A percentile compares a stretch with the other conserved stretches of the same genome.
phyloP scores from a whole-genome alignment of 2,888 invertebrate genomes.

The Heliconius erato region DNA sequence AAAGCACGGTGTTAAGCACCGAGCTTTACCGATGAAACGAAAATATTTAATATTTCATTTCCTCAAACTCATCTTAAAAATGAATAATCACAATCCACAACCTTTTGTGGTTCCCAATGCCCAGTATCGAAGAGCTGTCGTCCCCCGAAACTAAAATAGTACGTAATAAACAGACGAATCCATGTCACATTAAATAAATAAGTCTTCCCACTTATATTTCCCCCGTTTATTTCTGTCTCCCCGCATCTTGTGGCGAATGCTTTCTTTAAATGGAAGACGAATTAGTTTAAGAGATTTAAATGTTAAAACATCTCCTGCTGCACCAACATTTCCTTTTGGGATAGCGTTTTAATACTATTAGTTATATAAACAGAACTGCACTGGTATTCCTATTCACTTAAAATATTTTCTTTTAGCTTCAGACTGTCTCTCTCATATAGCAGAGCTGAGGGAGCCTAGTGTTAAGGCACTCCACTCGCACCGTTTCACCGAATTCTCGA shows the following conservation, averaged over 20 bases:
- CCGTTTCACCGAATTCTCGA: no score
- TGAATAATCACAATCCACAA: neutral
- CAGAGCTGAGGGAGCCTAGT: no score
- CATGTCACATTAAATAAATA: constrained; percentile 81
- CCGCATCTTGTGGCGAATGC: constrained; percentile 60
- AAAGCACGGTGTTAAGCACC: no score
- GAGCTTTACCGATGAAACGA: no score
- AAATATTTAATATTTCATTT: no score
- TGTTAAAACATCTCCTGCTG: constrained; percentile 48
- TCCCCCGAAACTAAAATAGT: constrained; percentile 62
- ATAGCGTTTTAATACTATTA: constrained; percentile 18
- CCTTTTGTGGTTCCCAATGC: constrained; percentile 7
- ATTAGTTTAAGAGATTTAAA: constrained; percentile 61
- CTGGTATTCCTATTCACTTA: constrained; percentile 5
- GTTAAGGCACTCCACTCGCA: no score
- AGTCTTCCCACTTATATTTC: constrained; percentile 75
- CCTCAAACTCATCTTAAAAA: neutral
- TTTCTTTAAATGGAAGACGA: constrained; percentile 66
- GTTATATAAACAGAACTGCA: constrained; percentile 3
- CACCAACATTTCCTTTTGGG: constrained; percentile 35
- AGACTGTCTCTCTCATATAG: no score
- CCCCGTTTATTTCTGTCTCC: constrained; percentile 77
- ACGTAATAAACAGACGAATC: constrained; percentile 70
- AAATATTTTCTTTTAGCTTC: neutral
- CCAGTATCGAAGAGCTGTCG: constrained; percentile 9